These are phyloP conservation scores for Neomorphus geoffroyi DNA, from an alignment of 2,797 vertebrate genomes.

Conservation along the genomic window DNA sequence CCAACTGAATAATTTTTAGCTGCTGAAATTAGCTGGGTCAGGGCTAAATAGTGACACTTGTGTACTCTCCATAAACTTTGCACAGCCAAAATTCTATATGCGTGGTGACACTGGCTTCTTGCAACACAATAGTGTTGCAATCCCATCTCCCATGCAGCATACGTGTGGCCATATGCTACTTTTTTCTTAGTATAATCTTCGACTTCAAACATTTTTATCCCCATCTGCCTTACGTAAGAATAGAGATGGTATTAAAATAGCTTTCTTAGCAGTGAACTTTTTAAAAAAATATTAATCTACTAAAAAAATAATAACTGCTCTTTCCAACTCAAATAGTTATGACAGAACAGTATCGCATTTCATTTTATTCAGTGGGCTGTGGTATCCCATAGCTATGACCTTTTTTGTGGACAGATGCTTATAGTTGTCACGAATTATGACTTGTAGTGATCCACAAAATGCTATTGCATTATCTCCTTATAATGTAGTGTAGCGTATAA, in stretches of 20 bases:
- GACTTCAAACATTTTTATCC: neutral
- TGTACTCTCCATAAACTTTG: neutral
- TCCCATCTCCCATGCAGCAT: neutral
- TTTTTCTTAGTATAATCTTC: neutral
- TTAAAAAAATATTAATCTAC: neutral
- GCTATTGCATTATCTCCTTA: slow-evolving; percentile 16
- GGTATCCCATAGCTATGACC: slow-evolving; percentile 1
- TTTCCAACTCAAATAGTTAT: neutral
- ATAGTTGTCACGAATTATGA: slow-evolving; percentile 3
- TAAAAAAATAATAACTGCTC: neutral
- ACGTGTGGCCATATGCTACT: neutral
- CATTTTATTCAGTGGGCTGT: slow-evolving; percentile 4
- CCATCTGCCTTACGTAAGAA: neutral
- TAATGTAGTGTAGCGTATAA: neutral
- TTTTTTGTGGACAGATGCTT: slow-evolving; percentile 11
- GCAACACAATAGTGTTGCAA: neutral
- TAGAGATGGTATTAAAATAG: neutral
- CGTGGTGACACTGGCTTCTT: neutral
- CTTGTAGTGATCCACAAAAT: slow-evolving; percentile 2
- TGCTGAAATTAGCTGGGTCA: too few relatives aligned
- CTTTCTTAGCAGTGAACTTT: neutral
- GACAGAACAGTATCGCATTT: neutral
- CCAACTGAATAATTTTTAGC: too few relatives aligned
- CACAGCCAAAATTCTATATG: neutral
- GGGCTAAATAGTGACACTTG: too few relatives aligned